phyloP scores from a whole-genome alignment of 2,888 invertebrate species.

The Epirrhoe tristata region DNA sequence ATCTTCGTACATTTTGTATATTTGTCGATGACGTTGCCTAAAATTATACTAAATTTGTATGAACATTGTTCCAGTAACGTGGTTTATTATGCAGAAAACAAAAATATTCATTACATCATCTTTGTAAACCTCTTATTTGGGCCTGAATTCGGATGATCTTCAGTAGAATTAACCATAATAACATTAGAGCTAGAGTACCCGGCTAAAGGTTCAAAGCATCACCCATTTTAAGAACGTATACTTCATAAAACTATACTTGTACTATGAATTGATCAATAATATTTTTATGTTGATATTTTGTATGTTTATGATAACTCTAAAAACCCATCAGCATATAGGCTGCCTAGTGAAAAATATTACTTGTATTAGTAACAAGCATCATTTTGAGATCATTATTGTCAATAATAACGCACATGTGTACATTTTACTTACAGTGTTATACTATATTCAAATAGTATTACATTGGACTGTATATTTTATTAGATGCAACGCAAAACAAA shows the following conservation, averaged over 20 bases:
- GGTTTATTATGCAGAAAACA: neutral
- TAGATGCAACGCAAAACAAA: conserved; percentile 15
- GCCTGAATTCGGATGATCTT: conserved; percentile 7
- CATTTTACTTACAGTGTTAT: conserved; percentile 31
- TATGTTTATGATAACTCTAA: neutral
- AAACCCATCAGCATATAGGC: conserved; percentile 8
- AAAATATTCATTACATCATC: neutral
- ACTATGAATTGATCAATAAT: neutral
- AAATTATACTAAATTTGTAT: conserved; percentile 29
- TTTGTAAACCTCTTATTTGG: neutral
- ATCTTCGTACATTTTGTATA: conserved; percentile 6
- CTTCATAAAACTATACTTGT: conserved; percentile 24
- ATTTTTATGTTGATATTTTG: neutral
- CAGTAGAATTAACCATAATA: neutral
- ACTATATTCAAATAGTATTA: conserved; percentile 4
- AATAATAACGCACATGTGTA: conserved; percentile 7
- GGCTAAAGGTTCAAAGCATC: conserved; percentile 39
- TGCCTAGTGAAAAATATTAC: neutral
- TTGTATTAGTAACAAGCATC: too few relatives aligned
- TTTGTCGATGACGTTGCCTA: conserved; percentile 31
- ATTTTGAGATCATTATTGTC: too few relatives aligned
- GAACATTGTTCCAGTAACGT: neutral
- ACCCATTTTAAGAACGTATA: conserved; percentile 34
- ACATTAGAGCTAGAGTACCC: conserved; percentile 36
- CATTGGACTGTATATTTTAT: neutral